These are phyloP conservation scores for Littorina saxatilis DNA, from an alignment of 1,140 invertebrate genomes.

Conservation along the genomic window DNA sequence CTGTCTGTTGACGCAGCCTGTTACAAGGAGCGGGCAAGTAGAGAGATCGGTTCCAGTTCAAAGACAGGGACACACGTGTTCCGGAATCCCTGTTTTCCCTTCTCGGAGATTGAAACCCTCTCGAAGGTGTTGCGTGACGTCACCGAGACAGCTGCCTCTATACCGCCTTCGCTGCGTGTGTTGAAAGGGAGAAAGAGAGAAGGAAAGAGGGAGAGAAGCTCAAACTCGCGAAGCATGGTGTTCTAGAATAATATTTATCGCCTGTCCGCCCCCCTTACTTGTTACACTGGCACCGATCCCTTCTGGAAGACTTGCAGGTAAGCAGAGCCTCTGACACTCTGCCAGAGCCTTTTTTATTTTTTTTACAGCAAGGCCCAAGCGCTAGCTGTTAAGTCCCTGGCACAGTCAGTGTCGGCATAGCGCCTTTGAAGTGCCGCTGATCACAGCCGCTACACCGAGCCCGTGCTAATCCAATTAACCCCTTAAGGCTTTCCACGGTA, in stretches of 20 bases:
- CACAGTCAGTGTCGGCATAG: not conserved
- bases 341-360: too few species aligned
- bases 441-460: conserved; percentile 7
- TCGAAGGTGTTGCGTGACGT: conserved; percentile 5
- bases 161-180: not conserved
- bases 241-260: conserved; percentile 28
- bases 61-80: not conserved
- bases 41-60: conserved; percentile 14
- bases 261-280: not conserved
- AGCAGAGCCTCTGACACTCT: not conserved
- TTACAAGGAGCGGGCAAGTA: not conserved
- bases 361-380: not conserved
- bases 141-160: not conserved
- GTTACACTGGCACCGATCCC: not conserved
- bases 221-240: not conserved
- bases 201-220: not conserved
- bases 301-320: not conserved
- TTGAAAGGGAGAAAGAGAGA: not conserved
- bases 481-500: not conserved
- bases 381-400: not conserved
- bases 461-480: conserved; percentile 30
- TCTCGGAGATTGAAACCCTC: not conserved
- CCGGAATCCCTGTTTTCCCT: conserved; percentile 5
- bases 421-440: not conserved
- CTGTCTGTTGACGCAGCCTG: not conserved